These are phyloP conservation scores for Gadopsis marmoratus DNA, from an alignment of 2,797 vertebrate species.

Conservation along the genomic window DNA sequence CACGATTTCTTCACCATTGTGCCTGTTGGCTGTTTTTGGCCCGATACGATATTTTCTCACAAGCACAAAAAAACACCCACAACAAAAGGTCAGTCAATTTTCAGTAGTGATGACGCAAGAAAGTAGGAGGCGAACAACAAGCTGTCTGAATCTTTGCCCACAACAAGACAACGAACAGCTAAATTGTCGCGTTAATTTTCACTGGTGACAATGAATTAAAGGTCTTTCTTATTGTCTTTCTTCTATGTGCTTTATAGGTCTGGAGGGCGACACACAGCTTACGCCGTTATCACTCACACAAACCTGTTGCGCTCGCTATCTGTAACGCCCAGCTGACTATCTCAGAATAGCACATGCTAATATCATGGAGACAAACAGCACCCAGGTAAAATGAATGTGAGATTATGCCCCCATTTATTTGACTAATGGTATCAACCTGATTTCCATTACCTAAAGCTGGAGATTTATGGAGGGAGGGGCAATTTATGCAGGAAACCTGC, in stretches of 20 bases:
- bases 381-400: constrained; percentile 34
- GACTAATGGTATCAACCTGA: constrained; percentile 59
- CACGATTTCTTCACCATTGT: constrained; percentile 8
- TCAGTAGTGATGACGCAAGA: constrained; percentile 13
- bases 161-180: background rate
- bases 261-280: background rate
- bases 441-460: constrained; percentile 52
- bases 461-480: constrained; percentile 42
- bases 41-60: constrained; percentile 25
- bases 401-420: constrained; percentile 68
- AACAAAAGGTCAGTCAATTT: constrained; percentile 10
- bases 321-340: constrained; percentile 37
- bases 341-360: constrained; percentile 54
- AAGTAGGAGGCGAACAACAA: constrained; percentile 7
- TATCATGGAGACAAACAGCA: constrained; percentile 51
- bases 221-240: constrained; percentile 21
- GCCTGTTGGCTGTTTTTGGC: constrained; percentile 36
- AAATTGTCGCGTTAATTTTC: background rate
- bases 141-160: constrained; percentile 1
- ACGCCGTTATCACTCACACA: constrained; percentile 53
- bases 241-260: background rate
- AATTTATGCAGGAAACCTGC: constrained; percentile 77
- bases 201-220: constrained; percentile 22
- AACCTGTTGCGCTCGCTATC: constrained; percentile 54
- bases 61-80: constrained; percentile 21